Percentiles rank a stretch among this genome's conserved stretches.
phyloP scores from a whole-genome alignment of 2,888 invertebrate genomes.

The Flabesymbios commensalis region DNA sequence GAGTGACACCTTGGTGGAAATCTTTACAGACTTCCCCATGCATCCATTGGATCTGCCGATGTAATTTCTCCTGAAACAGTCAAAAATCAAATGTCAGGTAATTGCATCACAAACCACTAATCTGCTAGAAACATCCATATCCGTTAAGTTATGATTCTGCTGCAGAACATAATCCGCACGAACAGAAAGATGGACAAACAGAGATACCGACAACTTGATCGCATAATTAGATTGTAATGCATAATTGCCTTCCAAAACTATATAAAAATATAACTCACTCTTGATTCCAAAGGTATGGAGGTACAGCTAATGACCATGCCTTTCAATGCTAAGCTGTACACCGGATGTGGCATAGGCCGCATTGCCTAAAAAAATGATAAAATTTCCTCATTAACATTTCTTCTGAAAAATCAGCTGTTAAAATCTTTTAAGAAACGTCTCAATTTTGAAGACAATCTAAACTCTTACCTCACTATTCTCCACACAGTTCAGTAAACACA shows the following conservation, averaged over 20 bases:
- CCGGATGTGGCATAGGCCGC: conserved; percentile 76
- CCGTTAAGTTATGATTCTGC: background rate
- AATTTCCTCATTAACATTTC: background rate
- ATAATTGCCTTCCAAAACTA: background rate
- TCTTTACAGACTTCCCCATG: conserved; percentile 57
- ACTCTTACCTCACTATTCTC: conserved; percentile 66
- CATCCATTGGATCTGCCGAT: conserved; percentile 57
- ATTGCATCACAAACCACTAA: background rate
- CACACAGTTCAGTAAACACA: conserved; percentile 77
- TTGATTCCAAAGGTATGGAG: conserved; percentile 44
- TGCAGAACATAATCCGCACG: no score
- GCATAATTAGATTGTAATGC: background rate
- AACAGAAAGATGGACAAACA: no score
- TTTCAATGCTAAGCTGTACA: conserved; percentile 80
- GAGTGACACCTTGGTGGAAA: conserved; percentile 70
- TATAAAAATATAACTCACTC: conserved; percentile 38
- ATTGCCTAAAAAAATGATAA: conserved; percentile 65
- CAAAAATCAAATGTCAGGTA: conserved; percentile 4
- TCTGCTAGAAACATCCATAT: background rate
- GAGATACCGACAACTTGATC: no score
- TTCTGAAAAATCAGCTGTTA: background rate
- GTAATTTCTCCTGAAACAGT: conserved; percentile 19
- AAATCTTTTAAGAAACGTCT: background rate
- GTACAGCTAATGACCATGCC: conserved; percentile 54
- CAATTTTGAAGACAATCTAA: background rate